These are phyloP conservation scores for Mirza zaza DNA, from an alignment of 2,113 vertebrate species.

Conservation along the genomic window DNA sequence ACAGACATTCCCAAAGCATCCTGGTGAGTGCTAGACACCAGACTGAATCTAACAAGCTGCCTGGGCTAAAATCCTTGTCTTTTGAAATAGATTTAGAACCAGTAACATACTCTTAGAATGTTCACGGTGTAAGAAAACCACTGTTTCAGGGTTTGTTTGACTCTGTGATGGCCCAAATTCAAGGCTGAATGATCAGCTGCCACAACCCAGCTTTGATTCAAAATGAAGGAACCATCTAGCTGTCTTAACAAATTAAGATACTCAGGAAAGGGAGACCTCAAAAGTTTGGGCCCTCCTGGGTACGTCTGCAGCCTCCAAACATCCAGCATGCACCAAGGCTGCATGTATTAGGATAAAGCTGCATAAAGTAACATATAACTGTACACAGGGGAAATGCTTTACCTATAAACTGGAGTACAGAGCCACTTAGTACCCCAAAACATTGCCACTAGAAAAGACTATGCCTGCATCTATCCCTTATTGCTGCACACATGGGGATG, in stretches of 20 bases:
- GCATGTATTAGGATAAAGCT: neutral
- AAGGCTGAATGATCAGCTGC: neutral
- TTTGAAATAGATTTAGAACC: slow-evolving; percentile 23
- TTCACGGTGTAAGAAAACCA: neutral
- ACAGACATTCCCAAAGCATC: neutral
- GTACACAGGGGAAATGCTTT: neutral
- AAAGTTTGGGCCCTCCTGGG: neutral
- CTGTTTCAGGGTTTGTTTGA: neutral
- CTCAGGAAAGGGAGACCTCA: neutral
- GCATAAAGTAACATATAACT: neutral
- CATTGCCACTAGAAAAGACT: neutral
- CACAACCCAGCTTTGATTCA: neutral
- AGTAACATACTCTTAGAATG: neutral
- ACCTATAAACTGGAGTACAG: neutral
- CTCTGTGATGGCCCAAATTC: neutral
- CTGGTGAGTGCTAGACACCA: neutral
- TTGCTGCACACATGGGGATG: neutral
- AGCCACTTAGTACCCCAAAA: neutral
- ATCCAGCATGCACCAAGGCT: neutral
- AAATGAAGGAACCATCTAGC: neutral
- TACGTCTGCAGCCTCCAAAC: neutral
- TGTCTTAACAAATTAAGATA: neutral
- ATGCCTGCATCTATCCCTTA: neutral
- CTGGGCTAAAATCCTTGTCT: neutral
- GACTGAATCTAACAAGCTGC: neutral